Percentiles rank a stretch among this genome's conserved stretches.
phyloP scores from a whole-genome alignment of 1,140 invertebrate species.

The Bathynomus jamesi region DNA sequence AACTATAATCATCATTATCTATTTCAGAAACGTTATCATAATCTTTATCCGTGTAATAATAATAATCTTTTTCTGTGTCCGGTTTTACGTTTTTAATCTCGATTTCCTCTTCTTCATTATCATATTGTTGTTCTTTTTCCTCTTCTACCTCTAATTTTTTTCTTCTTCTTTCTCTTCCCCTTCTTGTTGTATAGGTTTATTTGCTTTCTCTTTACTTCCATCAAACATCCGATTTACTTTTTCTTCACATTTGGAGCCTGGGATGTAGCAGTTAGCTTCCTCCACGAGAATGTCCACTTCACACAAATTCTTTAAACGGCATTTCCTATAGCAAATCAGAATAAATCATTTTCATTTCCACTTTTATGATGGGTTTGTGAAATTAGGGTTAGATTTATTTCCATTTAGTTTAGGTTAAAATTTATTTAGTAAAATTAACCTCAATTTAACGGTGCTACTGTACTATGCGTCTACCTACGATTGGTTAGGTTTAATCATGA shows the following conservation, averaged over 20 bases:
- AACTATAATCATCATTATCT: background rate
- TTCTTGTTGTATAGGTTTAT: no score
- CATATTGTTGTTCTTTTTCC: no score
- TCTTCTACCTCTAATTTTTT: no score
- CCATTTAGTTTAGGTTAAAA: no score
- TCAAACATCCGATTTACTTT: conserved; percentile 43
- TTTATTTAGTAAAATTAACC: background rate
- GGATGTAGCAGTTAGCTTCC: conserved; percentile 73
- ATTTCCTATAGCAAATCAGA: background rate
- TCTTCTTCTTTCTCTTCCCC: no score
- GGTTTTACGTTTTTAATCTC: background rate
- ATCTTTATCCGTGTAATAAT: background rate
- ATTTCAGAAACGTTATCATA: background rate
- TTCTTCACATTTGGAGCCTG: conserved; percentile 66
- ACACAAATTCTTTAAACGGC: conserved; percentile 49
- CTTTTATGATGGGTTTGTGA: no score
- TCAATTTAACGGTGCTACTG: no score
- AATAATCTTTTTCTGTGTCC: background rate
- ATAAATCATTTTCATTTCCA: background rate
- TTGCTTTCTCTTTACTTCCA: no score
- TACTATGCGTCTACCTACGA: no score
- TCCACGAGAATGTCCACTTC: conserved; percentile 64
- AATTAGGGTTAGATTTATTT: no score
- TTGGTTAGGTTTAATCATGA: no score
- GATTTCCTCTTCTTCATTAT: no score